Conservation (phyloP, 2,113 vertebrate genomes). For the Mesoclemmys tuberculata region DNA sequence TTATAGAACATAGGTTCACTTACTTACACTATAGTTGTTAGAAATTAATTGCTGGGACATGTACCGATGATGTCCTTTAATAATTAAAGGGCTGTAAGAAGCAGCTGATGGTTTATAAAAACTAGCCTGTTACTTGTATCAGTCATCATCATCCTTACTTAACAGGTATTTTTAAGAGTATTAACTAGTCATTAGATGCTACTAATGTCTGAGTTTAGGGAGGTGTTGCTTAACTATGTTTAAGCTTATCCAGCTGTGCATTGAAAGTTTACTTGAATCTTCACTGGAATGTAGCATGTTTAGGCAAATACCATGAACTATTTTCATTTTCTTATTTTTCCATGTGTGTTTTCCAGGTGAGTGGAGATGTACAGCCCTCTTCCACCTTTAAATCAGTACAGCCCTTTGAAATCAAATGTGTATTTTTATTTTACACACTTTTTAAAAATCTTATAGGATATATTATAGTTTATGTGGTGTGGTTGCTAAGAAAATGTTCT, state of each 20-base stretch:
- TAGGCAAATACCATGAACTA: neutral
- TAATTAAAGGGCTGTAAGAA: neutral
- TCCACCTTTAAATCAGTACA: neutral
- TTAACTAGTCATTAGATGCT: constrained; percentile 11
- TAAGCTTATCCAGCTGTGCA: neutral
- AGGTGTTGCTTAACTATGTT: constrained; percentile 23
- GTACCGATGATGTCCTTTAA: neutral
- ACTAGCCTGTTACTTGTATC: neutral
- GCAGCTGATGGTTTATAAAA: neutral
- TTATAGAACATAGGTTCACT: neutral
- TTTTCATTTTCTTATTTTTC: neutral
- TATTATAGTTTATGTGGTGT: neutral
- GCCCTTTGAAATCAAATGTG: neutral
- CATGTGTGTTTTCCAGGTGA: constrained; percentile 1
- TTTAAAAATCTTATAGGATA: neutral
- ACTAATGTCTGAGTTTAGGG: constrained; percentile 6
- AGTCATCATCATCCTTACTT: neutral
- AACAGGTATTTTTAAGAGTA: neutral
- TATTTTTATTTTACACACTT: neutral
- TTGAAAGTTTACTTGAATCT: constrained; percentile 1
- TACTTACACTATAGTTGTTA: neutral
- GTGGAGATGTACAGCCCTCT: neutral
- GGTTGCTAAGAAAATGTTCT: constrained; percentile 38
- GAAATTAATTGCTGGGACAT: neutral
- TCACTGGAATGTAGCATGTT: constrained; percentile 37